A percentile compares a stretch with the other conserved stretches of the same genome.
These are phyloP conservation scores for Gila robusta DNA, from an alignment of 2,797 vertebrate species.

Conservation along the genomic window DNA sequence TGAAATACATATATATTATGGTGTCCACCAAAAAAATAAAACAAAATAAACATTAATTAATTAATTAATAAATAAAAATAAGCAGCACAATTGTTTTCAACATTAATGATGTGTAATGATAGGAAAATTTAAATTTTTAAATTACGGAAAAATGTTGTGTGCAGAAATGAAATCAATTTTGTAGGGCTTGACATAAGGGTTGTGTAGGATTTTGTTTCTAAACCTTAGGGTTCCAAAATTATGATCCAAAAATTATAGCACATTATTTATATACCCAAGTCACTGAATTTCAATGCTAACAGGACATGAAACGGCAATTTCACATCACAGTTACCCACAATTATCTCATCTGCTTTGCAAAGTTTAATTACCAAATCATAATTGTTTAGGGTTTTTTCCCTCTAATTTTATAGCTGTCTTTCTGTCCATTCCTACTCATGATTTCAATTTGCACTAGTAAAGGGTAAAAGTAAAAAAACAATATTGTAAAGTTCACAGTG, in stretches of 20 bases:
- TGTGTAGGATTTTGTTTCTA: too few species aligned
- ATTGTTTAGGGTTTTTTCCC: not conserved
- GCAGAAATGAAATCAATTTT: too few species aligned
- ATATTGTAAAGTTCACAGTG: not conserved
- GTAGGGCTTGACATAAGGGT: too few species aligned
- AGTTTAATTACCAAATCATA: slow-evolving; percentile 16
- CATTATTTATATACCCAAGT: not conserved
- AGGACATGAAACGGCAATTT: not conserved
- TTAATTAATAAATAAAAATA: rapidly evolving
- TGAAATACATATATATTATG: not conserved
- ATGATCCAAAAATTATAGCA: not conserved
- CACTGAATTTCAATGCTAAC: not conserved
- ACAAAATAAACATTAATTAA: too few species aligned
- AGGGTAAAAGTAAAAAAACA: not conserved
- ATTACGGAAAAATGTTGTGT: too few species aligned
- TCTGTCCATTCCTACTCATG: not conserved
- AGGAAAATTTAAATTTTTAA: too few species aligned
- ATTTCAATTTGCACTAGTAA: not conserved
- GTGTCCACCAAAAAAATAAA: too few species aligned
- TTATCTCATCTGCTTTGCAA: not conserved
- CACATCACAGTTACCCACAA: not conserved
- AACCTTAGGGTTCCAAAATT: too few species aligned
- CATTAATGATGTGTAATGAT: not conserved
- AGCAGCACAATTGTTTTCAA: not conserved
- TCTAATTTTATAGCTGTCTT: not conserved